These are phyloP conservation scores for Chrysomallon squamiferum DNA, from an alignment of 1,140 invertebrate species.

Conservation along the genomic window DNA sequence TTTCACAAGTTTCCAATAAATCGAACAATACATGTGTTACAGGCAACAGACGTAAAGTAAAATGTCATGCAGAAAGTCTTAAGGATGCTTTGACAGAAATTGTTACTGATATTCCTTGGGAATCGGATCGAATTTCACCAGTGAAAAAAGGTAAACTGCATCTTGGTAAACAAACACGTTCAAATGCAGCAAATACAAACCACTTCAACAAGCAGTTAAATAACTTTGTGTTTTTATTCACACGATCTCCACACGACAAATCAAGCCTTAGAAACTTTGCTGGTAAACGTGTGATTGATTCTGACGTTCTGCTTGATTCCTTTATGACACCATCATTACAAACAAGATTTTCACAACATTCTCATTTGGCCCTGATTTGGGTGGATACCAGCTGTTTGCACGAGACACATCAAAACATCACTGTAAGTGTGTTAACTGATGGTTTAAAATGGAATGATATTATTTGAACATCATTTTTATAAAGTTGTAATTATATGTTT, in stretches of 20 bases:
- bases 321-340: slow-evolving; percentile 33
- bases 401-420: neutral
- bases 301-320: slow-evolving; percentile 35
- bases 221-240: slow-evolving; percentile 36
- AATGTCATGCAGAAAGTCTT: slow-evolving; percentile 19
- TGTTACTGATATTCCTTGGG: slow-evolving; percentile 45
- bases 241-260: slow-evolving; percentile 25
- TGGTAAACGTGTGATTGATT: slow-evolving; percentile 40
- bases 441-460: too few species aligned
- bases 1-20: too few species aligned
- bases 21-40: too few species aligned
- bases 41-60: neutral
- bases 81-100: slow-evolving; percentile 36
- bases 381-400: slow-evolving; percentile 29
- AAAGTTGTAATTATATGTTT: too few species aligned
- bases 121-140: slow-evolving; percentile 44
- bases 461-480: too few species aligned
- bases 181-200: neutral
- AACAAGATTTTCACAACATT: slow-evolving; percentile 24
- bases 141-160: slow-evolving; percentile 27
- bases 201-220: neutral
- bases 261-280: slow-evolving; percentile 28
- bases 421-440: slow-evolving; percentile 12
- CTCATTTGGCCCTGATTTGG: slow-evolving; percentile 31
- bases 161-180: slow-evolving; percentile 5